A percentile compares a stretch with the other conserved stretches of the same genome.
These are phyloP conservation scores for Ursus arctos DNA, from an alignment of 2,113 vertebrate genomes.

Conservation along the genomic window DNA sequence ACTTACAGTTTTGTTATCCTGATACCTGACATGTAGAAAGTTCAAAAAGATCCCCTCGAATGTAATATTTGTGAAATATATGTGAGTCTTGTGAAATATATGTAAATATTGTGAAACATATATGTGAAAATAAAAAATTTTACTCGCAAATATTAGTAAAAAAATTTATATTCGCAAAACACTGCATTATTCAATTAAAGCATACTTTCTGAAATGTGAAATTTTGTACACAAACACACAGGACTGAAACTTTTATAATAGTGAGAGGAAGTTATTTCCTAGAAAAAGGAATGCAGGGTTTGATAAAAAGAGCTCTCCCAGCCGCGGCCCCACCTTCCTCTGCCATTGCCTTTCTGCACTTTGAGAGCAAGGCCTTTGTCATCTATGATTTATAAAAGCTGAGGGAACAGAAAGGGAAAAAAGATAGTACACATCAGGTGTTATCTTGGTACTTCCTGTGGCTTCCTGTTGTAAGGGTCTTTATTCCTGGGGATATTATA, in stretches of 20 bases:
- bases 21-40: neutral
- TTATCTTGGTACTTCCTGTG: neutral
- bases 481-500: slow-evolving; percentile 38
- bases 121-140: no score
- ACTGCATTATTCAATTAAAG: slow-evolving; percentile 29
- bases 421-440: neutral
- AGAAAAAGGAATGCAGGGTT: neutral
- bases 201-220: neutral
- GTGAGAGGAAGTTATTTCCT: neutral
- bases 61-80: neutral
- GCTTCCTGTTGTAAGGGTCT: slow-evolving; percentile 6
- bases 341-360: neutral
- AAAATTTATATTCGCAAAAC: neutral
- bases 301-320: neutral
- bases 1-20: neutral
- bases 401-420: neutral
- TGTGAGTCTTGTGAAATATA: no score
- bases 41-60: neutral
- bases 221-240: neutral
- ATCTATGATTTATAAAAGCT: slow-evolving; percentile 45
- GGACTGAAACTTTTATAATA: neutral
- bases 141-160: neutral
- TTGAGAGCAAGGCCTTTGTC: neutral
- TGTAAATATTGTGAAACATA: no score
- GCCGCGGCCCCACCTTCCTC: neutral